Evolutionary conservation across 1,140 invertebrate genomes (phyloP).

Genomic region (Bactericera cockerelli): DNA sequence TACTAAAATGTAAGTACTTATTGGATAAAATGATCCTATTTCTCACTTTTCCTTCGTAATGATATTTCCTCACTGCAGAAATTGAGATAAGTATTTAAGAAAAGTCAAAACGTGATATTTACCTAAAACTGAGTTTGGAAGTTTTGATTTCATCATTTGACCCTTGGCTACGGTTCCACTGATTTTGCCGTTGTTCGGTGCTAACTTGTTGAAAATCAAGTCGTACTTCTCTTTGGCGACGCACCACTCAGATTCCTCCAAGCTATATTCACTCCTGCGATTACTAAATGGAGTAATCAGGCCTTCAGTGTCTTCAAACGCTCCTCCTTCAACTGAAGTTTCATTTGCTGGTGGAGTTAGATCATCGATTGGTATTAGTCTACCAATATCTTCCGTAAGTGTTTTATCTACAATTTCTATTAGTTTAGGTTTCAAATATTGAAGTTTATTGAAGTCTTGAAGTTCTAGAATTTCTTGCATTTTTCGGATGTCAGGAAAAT

Average conservation of each 20-base stretch:
- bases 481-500: conserved; percentile 76
- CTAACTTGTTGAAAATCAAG: conserved; percentile 66
- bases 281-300: conserved; percentile 84
- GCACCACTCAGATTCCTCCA: conserved; percentile 95
- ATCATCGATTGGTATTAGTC: conserved; percentile 70
- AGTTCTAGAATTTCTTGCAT: conserved; percentile 66
- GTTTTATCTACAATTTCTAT: conserved; percentile 57
- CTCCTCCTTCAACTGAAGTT: conserved; percentile 47
- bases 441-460: conserved; percentile 60
- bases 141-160: conserved; percentile 96
- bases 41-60: too few species aligned
- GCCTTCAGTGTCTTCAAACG: conserved; percentile 71
- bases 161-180: conserved; percentile 86
- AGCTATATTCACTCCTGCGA: conserved; percentile 89
- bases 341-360: conserved; percentile 39
- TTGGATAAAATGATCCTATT: too few species aligned
- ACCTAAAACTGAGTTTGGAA: conserved; percentile 90
- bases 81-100: too few species aligned
- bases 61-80: too few species aligned
- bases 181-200: conserved; percentile 87
- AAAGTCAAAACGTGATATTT: too few species aligned
- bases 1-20: too few species aligned
- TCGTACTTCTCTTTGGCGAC: conserved; percentile 80
- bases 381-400: conserved; percentile 55
- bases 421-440: conserved; percentile 46